phyloP scores from a whole-genome alignment of 2,113 vertebrate genomes.

The Sphyrna mokarran region DNA sequence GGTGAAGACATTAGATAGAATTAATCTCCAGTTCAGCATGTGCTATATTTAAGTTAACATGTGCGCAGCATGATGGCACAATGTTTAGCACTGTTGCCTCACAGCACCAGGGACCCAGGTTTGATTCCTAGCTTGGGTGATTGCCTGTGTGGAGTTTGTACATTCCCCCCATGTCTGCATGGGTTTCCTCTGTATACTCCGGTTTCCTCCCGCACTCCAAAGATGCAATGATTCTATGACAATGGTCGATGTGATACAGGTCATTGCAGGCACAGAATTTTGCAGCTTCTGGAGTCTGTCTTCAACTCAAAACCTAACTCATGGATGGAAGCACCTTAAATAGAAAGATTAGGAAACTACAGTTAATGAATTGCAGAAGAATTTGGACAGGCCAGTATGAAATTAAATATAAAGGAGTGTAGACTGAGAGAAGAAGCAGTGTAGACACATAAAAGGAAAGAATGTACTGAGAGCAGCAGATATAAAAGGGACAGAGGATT shows the following conservation, averaged over 20 bases:
- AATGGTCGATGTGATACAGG: not conserved
- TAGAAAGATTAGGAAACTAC: not conserved
- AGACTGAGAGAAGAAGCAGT: not conserved
- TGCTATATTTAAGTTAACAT: not conserved
- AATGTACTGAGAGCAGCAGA: too few relatives aligned
- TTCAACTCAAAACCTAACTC: not conserved
- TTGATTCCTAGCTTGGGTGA: too few relatives aligned
- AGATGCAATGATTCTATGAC: too few relatives aligned
- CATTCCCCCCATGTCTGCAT: too few relatives aligned
- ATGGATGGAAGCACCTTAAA: not conserved
- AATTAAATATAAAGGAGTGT: not conserved
- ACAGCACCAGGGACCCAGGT: too few relatives aligned
- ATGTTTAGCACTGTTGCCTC: too few relatives aligned
- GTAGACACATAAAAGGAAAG: not conserved
- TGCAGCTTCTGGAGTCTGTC: not conserved
- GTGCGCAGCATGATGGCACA: too few relatives aligned
- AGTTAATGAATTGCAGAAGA: not conserved
- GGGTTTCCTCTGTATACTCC: too few relatives aligned
- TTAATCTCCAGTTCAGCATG: not conserved
- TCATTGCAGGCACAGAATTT: not conserved
- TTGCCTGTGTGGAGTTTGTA: too few relatives aligned
- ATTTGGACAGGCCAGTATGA: not conserved
- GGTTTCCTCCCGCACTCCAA: too few relatives aligned
- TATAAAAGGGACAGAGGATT: too few relatives aligned
- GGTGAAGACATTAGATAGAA: not conserved